These are phyloP conservation scores for Carapus acus DNA, from an alignment of 2,797 vertebrate species.

Conservation along the genomic window DNA sequence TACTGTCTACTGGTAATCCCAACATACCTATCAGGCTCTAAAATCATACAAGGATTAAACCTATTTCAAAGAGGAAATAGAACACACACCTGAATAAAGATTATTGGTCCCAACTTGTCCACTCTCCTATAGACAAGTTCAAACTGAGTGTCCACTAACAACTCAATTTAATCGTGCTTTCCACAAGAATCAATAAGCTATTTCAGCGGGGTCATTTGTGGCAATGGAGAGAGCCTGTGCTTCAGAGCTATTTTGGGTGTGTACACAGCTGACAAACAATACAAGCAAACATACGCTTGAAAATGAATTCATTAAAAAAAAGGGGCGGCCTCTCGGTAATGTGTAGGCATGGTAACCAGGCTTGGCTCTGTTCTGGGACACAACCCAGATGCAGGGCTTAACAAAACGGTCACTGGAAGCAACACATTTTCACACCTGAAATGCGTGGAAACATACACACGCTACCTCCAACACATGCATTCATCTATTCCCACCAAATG, in stretches of 20 bases:
- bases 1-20: too few species aligned
- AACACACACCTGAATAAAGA: conserved; percentile 10
- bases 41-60: neutral
- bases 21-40: too few species aligned
- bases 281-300: conserved; percentile 63
- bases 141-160: conserved; percentile 63
- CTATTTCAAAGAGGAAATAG: conserved; percentile 9
- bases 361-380: conserved; percentile 42
- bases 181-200: conserved; percentile 68
- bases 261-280: conserved; percentile 67
- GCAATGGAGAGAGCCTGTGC: conserved; percentile 50
- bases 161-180: conserved; percentile 64
- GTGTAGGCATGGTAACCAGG: conserved; percentile 69
- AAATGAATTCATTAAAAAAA: conserved; percentile 74
- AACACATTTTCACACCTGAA: too few species aligned
- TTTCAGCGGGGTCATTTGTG: conserved; percentile 61
- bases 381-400: conserved; percentile 34
- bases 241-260: conserved; percentile 62
- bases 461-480: conserved; percentile 10
- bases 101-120: conserved; percentile 9
- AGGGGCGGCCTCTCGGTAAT: conserved; percentile 42
- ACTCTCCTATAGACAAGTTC: conserved; percentile 51
- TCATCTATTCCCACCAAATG: conserved; percentile 11
- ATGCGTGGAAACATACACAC: conserved; percentile 5
- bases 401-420: conserved; percentile 8